phyloP scores from a whole-genome alignment of 2,797 vertebrate genomes.

The Anabacerthia variegaticeps region DNA sequence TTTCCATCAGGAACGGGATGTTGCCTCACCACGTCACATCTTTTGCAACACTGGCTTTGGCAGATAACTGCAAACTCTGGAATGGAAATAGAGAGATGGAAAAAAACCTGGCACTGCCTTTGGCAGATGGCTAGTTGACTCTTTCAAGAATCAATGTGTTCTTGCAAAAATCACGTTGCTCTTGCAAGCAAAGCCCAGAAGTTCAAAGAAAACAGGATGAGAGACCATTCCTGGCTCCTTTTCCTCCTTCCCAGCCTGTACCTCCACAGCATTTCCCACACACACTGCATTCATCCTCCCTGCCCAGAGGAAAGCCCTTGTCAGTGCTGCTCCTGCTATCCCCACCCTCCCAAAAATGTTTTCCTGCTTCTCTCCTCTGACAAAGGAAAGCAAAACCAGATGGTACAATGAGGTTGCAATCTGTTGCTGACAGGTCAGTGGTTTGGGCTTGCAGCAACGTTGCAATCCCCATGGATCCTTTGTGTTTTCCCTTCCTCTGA shows the following conservation, averaged over 20 bases:
- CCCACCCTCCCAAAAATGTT: not conserved
- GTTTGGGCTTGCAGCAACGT: not conserved
- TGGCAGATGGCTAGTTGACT: not conserved
- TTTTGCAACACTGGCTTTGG: not conserved
- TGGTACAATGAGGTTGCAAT: not conserved
- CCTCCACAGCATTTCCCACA: not conserved
- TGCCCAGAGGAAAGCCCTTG: not conserved
- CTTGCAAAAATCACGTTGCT: not conserved
- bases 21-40: not conserved
- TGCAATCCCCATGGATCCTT: not conserved
- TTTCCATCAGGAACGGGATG: not conserved
- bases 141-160: not conserved
- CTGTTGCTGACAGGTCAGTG: not conserved
- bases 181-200: not conserved
- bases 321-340: not conserved
- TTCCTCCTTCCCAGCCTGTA: not conserved
- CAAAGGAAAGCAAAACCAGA: conserved; percentile 28
- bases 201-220: not conserved
- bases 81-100: not conserved
- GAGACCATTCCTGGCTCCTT: not conserved
- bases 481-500: conserved; percentile 29
- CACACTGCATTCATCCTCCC: not conserved
- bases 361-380: not conserved
- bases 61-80: not conserved
- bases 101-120: not conserved